These are phyloP conservation scores for Lateolabrax maculatus DNA, from an alignment of 2,797 vertebrate species.

Conservation along the genomic window DNA sequence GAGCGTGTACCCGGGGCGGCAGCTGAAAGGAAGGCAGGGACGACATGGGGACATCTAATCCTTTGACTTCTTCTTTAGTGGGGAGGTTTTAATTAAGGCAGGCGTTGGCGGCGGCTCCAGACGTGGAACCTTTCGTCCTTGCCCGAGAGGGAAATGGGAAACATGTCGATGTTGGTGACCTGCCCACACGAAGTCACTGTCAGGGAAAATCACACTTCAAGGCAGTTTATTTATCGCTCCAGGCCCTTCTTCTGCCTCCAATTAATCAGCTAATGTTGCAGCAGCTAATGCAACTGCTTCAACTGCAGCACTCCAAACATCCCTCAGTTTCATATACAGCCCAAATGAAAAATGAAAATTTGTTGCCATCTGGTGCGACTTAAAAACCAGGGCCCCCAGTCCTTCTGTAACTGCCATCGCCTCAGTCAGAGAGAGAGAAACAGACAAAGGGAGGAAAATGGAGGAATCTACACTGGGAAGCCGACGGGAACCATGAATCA, in stretches of 20 bases:
- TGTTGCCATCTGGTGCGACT: constrained; percentile 85
- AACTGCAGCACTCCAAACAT: constrained; percentile 87
- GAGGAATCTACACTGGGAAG: constrained; percentile 61
- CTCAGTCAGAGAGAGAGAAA: constrained; percentile 25
- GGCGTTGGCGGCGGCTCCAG: constrained; percentile 20
- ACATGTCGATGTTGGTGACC: constrained; percentile 33
- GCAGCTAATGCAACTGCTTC: constrained; percentile 82
- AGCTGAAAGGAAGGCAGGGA: background rate
- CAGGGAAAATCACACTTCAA: constrained; percentile 25
- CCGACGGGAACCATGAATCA: constrained; percentile 68
- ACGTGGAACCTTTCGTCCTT: background rate
- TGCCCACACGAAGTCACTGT: background rate
- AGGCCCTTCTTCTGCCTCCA: constrained; percentile 43
- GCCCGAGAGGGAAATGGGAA: constrained; percentile 30
- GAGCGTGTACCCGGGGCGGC: constrained; percentile 1
- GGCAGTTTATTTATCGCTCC: constrained; percentile 75
- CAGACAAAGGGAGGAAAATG: constrained; percentile 48
- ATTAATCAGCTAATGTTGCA: constrained; percentile 87
- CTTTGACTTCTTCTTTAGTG: constrained; percentile 19
- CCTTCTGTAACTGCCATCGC: constrained; percentile 29
- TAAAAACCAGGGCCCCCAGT: constrained; percentile 56
- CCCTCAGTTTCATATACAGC: constrained; percentile 76
- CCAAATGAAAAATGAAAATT: constrained; percentile 83
- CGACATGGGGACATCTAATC: constrained; percentile 44
- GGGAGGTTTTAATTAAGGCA: constrained; percentile 37